Conservation (phyloP, 2,113 vertebrate species). For the Mobula birostris region DNA sequence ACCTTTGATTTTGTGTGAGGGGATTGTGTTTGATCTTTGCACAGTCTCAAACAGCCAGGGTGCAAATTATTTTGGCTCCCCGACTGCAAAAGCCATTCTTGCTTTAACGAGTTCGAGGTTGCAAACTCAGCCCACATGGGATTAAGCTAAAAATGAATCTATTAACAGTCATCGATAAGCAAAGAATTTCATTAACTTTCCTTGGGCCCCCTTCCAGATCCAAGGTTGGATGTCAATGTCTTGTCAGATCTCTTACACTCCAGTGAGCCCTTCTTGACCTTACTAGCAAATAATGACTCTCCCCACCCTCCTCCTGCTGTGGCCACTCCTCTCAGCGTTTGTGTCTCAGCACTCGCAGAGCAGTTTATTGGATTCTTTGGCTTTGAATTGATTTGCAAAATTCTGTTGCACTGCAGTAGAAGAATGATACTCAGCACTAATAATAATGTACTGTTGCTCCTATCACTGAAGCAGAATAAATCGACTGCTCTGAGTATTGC, state of each 20-base stretch:
- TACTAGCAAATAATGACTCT: not conserved
- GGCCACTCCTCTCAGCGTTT: not conserved
- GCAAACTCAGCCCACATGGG: conserved; percentile 18
- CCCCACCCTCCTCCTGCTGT: not conserved
- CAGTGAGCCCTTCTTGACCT: not conserved
- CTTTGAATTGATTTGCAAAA: conserved; percentile 22
- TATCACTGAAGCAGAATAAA: not conserved
- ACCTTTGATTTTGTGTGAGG: too few relatives aligned
- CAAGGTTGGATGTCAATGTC: not conserved
- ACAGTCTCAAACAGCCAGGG: not conserved
- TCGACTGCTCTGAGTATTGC: not conserved
- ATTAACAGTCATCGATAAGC: conserved; percentile 23
- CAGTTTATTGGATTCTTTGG: not conserved
- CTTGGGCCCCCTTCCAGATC: not conserved
- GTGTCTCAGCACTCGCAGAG: not conserved
- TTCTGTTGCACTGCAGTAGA: not conserved
- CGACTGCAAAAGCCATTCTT: not conserved
- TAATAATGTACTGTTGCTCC: conserved; percentile 13
- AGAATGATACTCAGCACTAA: conserved; percentile 5
- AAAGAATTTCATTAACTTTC: conserved; percentile 27
- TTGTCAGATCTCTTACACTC: not conserved
- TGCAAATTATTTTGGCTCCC: not conserved
- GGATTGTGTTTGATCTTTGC: not conserved
- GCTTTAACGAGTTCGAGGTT: not conserved
- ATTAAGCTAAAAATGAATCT: conserved; percentile 3